Conservation (phyloP, 2,888 invertebrate species). For the Eupsilia transversa region DNA sequence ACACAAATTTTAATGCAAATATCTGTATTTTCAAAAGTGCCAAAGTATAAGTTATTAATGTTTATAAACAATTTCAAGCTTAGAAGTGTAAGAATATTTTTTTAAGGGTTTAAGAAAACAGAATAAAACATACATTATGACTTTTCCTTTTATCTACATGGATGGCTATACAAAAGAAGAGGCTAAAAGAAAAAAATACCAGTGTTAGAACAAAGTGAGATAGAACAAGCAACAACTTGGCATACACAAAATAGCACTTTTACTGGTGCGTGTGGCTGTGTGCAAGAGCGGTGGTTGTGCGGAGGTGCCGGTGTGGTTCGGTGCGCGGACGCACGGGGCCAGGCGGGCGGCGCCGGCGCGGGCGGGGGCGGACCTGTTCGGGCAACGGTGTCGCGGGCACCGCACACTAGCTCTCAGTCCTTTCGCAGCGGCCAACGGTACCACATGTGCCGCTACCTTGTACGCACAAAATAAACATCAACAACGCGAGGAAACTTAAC, state of each 20-base stretch:
- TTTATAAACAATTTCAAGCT: neutral
- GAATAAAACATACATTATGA: neutral
- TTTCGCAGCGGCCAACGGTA: slow-evolving; percentile 90
- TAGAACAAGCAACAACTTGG: slow-evolving; percentile 74
- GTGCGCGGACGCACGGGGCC: slow-evolving; percentile 80
- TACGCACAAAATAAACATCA: slow-evolving; percentile 85
- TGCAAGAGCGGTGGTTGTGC: slow-evolving; percentile 71
- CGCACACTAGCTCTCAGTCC: slow-evolving; percentile 89
- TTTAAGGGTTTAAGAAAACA: slow-evolving; percentile 3
- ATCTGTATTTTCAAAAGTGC: slow-evolving; percentile 20
- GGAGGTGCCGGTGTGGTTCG: slow-evolving; percentile 71
- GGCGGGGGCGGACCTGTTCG: slow-evolving; percentile 89
- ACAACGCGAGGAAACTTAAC: slow-evolving; percentile 86
- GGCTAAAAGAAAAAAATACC: slow-evolving; percentile 14
- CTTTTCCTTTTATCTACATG: neutral
- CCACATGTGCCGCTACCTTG: slow-evolving; percentile 88
- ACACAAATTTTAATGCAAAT: slow-evolving; percentile 49
- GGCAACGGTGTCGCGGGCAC: slow-evolving; percentile 89
- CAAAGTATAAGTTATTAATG: slow-evolving; percentile 10
- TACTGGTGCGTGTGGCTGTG: slow-evolving; percentile 85
- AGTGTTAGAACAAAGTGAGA: slow-evolving; percentile 70
- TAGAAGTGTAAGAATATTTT: neutral
- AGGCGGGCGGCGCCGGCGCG: slow-evolving; percentile 80
- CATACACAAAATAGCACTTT: slow-evolving; percentile 86
- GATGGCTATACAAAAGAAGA: neutral